A percentile compares a stretch with the other conserved stretches of the same genome.
Conservation (phyloP, 2,888 invertebrate species). For the Neoascia interrupta region DNA sequence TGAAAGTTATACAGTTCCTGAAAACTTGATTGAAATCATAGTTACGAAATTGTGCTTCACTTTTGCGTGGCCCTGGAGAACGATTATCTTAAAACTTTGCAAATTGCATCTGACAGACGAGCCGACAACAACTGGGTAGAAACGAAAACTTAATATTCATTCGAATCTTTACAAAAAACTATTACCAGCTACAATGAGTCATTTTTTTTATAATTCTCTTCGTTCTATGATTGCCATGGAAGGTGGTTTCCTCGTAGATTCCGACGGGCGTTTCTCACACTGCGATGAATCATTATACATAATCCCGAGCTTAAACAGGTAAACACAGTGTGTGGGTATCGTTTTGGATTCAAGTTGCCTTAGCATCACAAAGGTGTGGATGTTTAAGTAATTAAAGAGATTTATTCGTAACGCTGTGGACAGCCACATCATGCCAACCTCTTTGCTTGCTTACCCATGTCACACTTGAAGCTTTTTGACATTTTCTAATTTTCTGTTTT, state of each 20-base stretch:
- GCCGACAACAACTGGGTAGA: conserved; percentile 17
- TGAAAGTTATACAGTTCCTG: no score
- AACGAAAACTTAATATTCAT: conserved; percentile 39
- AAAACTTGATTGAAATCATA: no score
- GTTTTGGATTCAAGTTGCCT: conserved; percentile 32
- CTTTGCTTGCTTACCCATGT: no score
- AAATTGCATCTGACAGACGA: not conserved
- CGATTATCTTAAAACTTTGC: no score
- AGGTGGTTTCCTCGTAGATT: conserved; percentile 35
- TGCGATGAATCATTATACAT: conserved; percentile 42
- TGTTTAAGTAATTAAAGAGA: conserved; percentile 43
- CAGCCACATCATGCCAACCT: no score
- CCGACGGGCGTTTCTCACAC: conserved; percentile 34
- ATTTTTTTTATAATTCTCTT: conserved; percentile 43
- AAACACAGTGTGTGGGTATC: conserved; percentile 27
- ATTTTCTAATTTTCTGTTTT: conserved; percentile 3
- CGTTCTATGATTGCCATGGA: no score
- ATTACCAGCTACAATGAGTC: conserved; percentile 39
- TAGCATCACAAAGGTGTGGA: conserved; percentile 38
- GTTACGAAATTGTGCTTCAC: no score
- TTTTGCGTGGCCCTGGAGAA: no score
- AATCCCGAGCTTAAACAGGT: conserved; percentile 32
- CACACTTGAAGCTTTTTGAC: conserved; percentile 22
- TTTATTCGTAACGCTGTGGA: conserved; percentile 41
- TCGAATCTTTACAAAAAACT: not conserved